A percentile compares a stretch with the other conserved stretches of the same genome.
Evolutionary conservation across 2,113 vertebrate genomes (phyloP).

Genomic region (Gracilinanus agilis): DNA sequence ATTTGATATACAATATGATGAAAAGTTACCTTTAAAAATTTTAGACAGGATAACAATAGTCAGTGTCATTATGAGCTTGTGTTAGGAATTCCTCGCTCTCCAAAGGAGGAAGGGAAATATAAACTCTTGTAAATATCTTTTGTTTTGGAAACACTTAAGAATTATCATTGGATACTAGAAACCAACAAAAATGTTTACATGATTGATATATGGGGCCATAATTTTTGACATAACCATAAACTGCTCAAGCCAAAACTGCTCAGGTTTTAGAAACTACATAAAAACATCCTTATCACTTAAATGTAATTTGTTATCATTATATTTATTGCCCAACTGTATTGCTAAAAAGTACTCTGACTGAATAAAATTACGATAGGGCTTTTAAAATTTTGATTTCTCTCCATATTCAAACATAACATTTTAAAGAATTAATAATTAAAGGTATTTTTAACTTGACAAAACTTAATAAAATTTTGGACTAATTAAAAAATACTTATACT

Average conservation of each 20-base stretch:
- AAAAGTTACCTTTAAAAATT: slow-evolving; percentile 68
- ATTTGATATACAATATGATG: slow-evolving; percentile 73
- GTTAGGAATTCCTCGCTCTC: slow-evolving; percentile 39
- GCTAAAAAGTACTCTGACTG: slow-evolving; percentile 62
- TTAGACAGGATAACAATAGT: slow-evolving; percentile 56
- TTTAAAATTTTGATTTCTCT: slow-evolving; percentile 52
- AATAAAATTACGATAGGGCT: slow-evolving; percentile 62
- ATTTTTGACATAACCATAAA: slow-evolving; percentile 70
- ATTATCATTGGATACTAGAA: slow-evolving; percentile 46
- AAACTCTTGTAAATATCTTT: slow-evolving; percentile 53
- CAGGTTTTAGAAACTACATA: slow-evolving; percentile 73
- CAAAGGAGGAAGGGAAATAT: background rate
- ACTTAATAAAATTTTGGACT: slow-evolving; percentile 25
- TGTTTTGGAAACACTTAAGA: slow-evolving; percentile 50
- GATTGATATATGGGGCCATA: slow-evolving; percentile 53
- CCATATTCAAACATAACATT: slow-evolving; percentile 37
- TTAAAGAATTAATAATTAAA: slow-evolving; percentile 47
- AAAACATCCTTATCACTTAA: slow-evolving; percentile 77
- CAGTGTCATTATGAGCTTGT: slow-evolving; percentile 77
- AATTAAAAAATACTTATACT: slow-evolving; percentile 49
- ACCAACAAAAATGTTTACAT: slow-evolving; percentile 66
- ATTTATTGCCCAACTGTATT: slow-evolving; percentile 55
- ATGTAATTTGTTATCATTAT: slow-evolving; percentile 65
- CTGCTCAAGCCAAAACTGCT: slow-evolving; percentile 71
- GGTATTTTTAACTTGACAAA: slow-evolving; percentile 23